Conservation (phyloP, 2,888 invertebrate species). For the Dione vanillae region DNA sequence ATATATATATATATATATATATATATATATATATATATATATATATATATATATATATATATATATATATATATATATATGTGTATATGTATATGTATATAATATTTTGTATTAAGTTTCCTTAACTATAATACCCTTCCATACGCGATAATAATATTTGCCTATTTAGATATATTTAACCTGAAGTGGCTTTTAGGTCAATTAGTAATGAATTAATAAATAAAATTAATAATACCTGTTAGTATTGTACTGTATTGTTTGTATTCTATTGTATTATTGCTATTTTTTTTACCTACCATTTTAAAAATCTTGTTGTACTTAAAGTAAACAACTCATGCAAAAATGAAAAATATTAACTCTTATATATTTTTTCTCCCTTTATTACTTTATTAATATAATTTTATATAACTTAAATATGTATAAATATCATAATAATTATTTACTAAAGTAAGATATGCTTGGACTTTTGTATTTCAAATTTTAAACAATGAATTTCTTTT, state of each 20-base stretch:
- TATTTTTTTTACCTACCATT: too few species aligned
- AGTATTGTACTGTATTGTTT: slow-evolving; percentile 22
- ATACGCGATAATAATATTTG: slow-evolving; percentile 63
- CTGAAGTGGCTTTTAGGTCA: slow-evolving; percentile 78
- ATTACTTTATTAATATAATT: background rate
- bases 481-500: background rate
- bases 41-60: too few species aligned
- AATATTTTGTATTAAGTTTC: too few species aligned
- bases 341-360: background rate
- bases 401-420: background rate
- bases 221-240: background rate
- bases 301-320: slow-evolving; percentile 9
- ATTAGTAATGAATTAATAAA: slow-evolving; percentile 58
- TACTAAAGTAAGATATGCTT: slow-evolving; percentile 6
- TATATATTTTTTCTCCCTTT: background rate
- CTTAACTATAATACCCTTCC: slow-evolving; percentile 63
- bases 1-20: background rate
- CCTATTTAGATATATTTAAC: slow-evolving; percentile 49
- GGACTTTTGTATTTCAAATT: slow-evolving; percentile 6
- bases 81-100: background rate
- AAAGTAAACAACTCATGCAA: slow-evolving; percentile 8
- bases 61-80: background rate
- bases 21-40: background rate
- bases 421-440: slow-evolving; percentile 11
- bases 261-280: background rate